A percentile compares a stretch with the other conserved stretches of the same genome.
These are phyloP conservation scores for Dryoscopus gambensis DNA, from an alignment of 2,113 vertebrate genomes.

Conservation along the genomic window DNA sequence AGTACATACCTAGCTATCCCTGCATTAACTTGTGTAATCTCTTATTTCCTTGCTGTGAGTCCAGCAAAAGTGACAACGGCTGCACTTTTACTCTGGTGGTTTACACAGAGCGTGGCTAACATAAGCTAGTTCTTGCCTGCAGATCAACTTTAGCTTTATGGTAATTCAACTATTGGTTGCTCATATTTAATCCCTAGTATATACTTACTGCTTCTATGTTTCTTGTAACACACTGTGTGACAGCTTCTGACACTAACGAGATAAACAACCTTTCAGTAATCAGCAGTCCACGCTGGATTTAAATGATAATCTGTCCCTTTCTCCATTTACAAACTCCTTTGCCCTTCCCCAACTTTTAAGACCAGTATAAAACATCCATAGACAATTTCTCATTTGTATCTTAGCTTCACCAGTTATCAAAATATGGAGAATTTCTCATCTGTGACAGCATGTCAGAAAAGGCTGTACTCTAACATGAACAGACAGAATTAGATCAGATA, in stretches of 20 bases:
- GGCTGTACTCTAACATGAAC: not conserved
- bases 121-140: not conserved
- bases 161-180: not conserved
- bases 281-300: not conserved
- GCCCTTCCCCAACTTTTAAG: not conserved
- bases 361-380: not conserved
- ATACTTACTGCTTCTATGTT: not conserved
- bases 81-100: accelerated
- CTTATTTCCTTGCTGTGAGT: not conserved
- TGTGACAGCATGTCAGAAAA: not conserved
- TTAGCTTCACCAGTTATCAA: not conserved
- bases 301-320: not conserved
- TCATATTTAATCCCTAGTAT: not conserved
- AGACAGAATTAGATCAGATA: not conserved
- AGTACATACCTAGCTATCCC: not conserved
- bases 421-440: not conserved
- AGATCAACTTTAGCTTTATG: not conserved
- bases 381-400: not conserved
- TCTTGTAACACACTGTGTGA: not conserved
- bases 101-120: not conserved
- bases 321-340: not conserved
- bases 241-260: not conserved
- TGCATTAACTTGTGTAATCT: not conserved
- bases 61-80: not conserved
- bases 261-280: not conserved